Evolutionary conservation across 2,888 invertebrate species (phyloP).

Genomic region (Aethes cnicana): DNA sequence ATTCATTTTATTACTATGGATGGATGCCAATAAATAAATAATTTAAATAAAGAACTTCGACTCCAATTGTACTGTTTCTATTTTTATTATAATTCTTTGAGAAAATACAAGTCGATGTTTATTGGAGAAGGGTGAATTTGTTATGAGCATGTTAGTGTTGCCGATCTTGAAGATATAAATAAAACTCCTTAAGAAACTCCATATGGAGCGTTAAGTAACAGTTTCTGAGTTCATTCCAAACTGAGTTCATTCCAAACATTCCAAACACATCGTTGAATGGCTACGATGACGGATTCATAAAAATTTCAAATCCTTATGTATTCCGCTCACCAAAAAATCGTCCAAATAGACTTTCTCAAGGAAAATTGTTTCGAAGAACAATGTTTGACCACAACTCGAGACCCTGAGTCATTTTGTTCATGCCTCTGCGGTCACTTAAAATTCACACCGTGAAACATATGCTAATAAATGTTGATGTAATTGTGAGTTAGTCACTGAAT

Average conservation of each 20-base stretch:
- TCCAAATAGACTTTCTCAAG: conserved; percentile 16
- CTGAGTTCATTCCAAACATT: too few relatives aligned
- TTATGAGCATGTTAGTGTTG: too few relatives aligned
- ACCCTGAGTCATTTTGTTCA: conserved; percentile 3
- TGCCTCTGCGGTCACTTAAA: conserved; percentile 15
- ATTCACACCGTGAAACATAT: conserved; percentile 9
- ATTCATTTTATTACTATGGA: too few relatives aligned
- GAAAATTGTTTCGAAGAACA: conserved; percentile 5
- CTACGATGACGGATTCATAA: too few relatives aligned
- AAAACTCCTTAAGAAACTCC: too few relatives aligned
- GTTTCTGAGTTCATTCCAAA: too few relatives aligned
- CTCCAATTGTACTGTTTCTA: background rate
- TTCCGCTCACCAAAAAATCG: background rate
- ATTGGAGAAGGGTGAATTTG: conserved; percentile 12
- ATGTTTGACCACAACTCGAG: background rate
- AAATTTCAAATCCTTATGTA: too few relatives aligned
- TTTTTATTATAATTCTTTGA: background rate
- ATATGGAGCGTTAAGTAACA: too few relatives aligned
- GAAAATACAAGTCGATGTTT: background rate
- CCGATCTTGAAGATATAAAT: too few relatives aligned
- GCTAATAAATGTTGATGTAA: conserved; percentile 14
- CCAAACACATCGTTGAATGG: too few relatives aligned
- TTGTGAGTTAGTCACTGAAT: conserved; percentile 12
- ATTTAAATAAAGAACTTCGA: background rate
- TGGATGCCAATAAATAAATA: too few relatives aligned